Conservation (phyloP, 2,888 invertebrate genomes). For the Stenoptilia bipunctidactyla region DNA sequence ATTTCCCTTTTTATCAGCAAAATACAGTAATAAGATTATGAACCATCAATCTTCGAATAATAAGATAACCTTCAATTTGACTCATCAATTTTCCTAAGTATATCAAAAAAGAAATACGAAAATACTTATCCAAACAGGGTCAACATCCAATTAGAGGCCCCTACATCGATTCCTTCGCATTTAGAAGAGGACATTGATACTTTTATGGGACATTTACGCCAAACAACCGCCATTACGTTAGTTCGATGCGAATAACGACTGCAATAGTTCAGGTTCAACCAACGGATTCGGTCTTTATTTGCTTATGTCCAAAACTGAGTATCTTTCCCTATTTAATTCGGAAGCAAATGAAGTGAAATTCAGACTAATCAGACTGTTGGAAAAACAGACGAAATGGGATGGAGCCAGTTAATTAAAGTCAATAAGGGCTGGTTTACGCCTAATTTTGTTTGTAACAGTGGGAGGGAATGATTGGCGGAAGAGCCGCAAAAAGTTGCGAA, state of each 20-base stretch:
- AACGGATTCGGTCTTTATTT: constrained; percentile 52
- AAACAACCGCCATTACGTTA: constrained; percentile 50
- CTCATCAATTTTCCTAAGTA: neutral
- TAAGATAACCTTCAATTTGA: neutral
- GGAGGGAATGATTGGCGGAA: no score
- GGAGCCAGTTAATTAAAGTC: neutral
- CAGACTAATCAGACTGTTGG: neutral
- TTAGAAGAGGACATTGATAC: constrained; percentile 26
- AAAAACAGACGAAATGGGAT: neutral
- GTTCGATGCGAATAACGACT: constrained; percentile 45
- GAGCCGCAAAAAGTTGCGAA: no score
- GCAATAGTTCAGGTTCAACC: constrained; percentile 59
- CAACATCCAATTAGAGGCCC: no score
- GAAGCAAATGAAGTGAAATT: neutral
- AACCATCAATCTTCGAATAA: no score
- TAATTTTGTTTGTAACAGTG: no score
- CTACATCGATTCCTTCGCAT: constrained; percentile 11
- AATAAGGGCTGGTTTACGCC: no score
- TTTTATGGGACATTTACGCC: constrained; percentile 52
- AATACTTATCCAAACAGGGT: neutral
- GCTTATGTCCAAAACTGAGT: constrained; percentile 24
- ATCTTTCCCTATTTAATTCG: neutral
- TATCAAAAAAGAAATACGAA: neutral
- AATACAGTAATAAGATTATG: no score
- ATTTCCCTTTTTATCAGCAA: no score